Base-by-base conservation (phyloP, 2,113 vertebrate genomes). In the Ciconia boyciana region DNA sequence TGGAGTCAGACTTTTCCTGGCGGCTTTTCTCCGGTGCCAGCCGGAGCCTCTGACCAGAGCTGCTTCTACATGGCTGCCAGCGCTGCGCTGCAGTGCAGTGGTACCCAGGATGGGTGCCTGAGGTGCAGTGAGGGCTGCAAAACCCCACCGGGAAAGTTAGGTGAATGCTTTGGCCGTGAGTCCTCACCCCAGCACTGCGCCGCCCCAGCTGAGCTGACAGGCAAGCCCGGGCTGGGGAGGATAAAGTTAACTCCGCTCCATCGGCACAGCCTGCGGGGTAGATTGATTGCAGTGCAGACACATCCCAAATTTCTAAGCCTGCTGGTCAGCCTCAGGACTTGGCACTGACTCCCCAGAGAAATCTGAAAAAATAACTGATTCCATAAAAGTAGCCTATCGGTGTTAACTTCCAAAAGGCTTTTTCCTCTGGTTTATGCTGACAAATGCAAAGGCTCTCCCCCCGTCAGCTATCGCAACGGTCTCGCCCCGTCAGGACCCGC, bases 291-390 rank as follows among this genome's bases (percentile, higher is more conserved):
- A 36, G 66, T n/a, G 76, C 79, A 92, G 91, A 88, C 31, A 17
- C 64, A 86, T 92, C 93, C 92, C 93, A 89, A 51, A 71, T 96
- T 90, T 96, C 89, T 77, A 82, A 87, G 71, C 70, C 43, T 89
- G 81, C 46, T 8, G 57, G 82, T 93, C 93, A 93, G 74, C 51
- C 75, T 94, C 62, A 49, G 91, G 85, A 90, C 66, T 95, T 24
- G 0, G 64, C 69, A 83, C 41, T 80, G 80, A 70, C 62, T 86
- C 92, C 78, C 83, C n/a, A 70, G 92, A 92, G 94, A 95, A 95
- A 94, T 87, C 34, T 83, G 93, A 85, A 94, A 89, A 95, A 93
- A 74, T 52, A 95, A 85, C 89, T 52, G 44, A 93, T 89, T 96
- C 83, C 74, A 78, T 95, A 58, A 60, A 91, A 96, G 76, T 60